Percentiles rank a stretch among this genome's conserved stretches.
phyloP scores from a whole-genome alignment of 2,888 invertebrate species.

The Brachynemurus nebulosus region DNA sequence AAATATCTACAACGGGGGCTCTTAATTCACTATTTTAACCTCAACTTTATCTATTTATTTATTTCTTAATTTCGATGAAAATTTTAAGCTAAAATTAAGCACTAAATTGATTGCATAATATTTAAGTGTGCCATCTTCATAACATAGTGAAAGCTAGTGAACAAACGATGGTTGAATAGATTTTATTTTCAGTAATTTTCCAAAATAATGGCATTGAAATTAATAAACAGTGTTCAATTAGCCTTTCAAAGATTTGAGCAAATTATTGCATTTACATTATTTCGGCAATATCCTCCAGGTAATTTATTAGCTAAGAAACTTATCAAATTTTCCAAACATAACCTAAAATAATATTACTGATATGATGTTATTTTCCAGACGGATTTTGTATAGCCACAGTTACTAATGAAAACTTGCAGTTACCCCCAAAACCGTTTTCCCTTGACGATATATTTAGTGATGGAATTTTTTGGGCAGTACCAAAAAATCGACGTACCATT shows the following conservation, averaged over 20 bases:
- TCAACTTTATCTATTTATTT: background rate
- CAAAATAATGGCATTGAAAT: background rate
- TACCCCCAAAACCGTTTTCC: constrained; percentile 27
- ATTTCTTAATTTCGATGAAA: no score
- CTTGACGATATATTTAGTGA: constrained; percentile 54
- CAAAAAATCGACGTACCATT: constrained; percentile 59
- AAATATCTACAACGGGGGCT: no score
- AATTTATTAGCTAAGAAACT: constrained; percentile 8
- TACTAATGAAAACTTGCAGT: background rate
- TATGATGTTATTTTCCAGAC: constrained; percentile 8
- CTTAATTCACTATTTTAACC: background rate
- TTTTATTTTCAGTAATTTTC: no score
- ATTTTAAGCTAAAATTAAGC: no score
- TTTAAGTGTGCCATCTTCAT: no score
- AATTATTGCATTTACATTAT: constrained; percentile 26
- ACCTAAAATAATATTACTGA: constrained; percentile 5
- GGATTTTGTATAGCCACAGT: constrained; percentile 8
- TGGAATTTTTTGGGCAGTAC: constrained; percentile 71
- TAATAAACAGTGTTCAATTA: background rate
- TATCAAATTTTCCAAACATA: background rate
- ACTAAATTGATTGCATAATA: no score
- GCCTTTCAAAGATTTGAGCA: constrained; percentile 32
- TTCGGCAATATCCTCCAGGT: constrained; percentile 36
- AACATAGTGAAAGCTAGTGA: no score
- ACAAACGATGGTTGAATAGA: no score